Evolutionary conservation across 1,140 invertebrate genomes (phyloP), one percentile per base, ranked within the genome.

Genomic region (Drosophila paulistorum): DNA sequence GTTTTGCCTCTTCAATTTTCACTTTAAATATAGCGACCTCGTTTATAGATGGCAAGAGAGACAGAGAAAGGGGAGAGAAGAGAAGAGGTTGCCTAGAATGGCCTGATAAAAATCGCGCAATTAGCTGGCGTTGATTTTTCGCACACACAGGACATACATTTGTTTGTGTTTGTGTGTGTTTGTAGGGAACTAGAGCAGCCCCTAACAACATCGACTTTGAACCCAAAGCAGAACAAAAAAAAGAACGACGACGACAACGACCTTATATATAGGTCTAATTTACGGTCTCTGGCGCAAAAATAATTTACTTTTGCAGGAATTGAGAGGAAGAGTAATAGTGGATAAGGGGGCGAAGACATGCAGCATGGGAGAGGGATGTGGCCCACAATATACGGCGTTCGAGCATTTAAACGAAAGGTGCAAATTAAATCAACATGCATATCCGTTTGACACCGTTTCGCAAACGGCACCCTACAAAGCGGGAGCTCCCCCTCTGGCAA

Each of bases 371-470:
- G 11, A 23, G n/a, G 17, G 45, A n/a, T 7, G 20, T 9, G 45
- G 17, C 17, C 14, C 45, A 51, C 45, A 51, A 51, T 23, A 42
- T 61, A 61, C 59, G 51, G 60, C 60, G 65, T 57, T 42, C 73
- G 26, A 73, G 83, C 79, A 77, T 83, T 87, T 87, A 87, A 87
- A 75, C 74, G 81, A 73, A 59, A 89, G 84, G 84, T 89, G 84
- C 84, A 89, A 89, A 89, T 89, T 89, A 89, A 89, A 89, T 89
- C 85, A 89, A 90, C 85, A 89, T 89, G 84, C 84, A 89, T 89
- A 90, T 89, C 84, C 84, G 84, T 81, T 89, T 89, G 85, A 89
- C 84, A 89, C 84, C 85, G 74, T 84, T 89, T 89, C 81, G 77
- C 71, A 71, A 78, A 78, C 80, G 41, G 64, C 58, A 41, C 60